Evolutionary conservation across 2,888 invertebrate genomes (phyloP).

Genomic region (Pandemis cinnamomeana): DNA sequence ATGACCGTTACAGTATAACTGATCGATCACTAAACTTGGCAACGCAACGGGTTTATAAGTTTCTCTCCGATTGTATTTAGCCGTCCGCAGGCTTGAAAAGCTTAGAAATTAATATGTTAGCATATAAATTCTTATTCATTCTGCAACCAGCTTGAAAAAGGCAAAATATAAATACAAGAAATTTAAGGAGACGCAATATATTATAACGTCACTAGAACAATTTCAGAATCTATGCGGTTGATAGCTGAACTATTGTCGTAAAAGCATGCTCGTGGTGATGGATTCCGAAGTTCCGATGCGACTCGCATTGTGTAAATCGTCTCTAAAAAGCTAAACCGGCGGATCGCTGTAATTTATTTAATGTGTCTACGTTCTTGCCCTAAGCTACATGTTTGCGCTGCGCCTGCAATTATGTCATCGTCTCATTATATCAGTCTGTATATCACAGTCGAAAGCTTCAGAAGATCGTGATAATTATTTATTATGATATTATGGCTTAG

Average conservation of each 20-base stretch:
- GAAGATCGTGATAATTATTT: slow-evolving; percentile 34
- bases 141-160: no score
- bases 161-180: no score
- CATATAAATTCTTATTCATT: no score
- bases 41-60: no score
- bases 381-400: slow-evolving; percentile 6
- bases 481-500: slow-evolving; percentile 29
- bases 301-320: background rate
- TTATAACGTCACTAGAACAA: no score
- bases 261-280: background rate
- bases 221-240: background rate
- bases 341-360: background rate
- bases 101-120: no score
- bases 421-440: slow-evolving; percentile 35
- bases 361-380: slow-evolving; percentile 15
- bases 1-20: no score
- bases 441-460: slow-evolving; percentile 31
- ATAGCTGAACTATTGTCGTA: background rate
- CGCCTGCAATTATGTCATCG: slow-evolving; percentile 35
- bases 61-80: no score
- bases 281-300: background rate
- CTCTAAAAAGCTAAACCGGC: background rate
- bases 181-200: no score
- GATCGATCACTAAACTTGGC: no score
- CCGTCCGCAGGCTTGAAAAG: no score